phyloP scores from a whole-genome alignment of 2,113 vertebrate species.

The Equus przewalskii region DNA sequence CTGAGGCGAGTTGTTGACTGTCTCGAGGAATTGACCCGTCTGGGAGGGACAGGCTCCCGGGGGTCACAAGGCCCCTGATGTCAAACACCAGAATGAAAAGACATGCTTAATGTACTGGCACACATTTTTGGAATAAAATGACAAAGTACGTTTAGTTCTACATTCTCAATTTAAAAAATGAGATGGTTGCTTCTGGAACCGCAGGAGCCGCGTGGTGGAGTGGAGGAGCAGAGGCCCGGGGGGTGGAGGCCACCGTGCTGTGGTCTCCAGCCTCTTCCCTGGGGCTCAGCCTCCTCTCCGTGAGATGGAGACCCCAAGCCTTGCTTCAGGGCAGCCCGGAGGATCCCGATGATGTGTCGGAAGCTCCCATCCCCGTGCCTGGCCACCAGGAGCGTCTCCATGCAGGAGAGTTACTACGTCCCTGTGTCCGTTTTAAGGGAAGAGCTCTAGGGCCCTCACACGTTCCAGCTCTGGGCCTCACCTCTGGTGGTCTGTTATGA shows the following conservation, averaged over 20 bases:
- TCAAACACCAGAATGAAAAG: neutral
- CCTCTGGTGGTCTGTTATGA: neutral
- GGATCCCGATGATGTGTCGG: neutral
- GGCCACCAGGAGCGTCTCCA: neutral
- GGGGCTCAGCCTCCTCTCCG: neutral
- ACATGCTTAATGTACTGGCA: neutral
- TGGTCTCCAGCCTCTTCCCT: accelerated
- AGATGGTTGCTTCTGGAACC: neutral
- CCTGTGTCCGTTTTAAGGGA: neutral
- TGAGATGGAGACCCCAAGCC: accelerated
- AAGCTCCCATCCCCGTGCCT: neutral
- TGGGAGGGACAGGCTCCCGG: neutral
- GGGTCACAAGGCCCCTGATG: neutral
- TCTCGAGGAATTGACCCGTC: neutral
- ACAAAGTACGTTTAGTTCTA: neutral
- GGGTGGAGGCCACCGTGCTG: accelerated
- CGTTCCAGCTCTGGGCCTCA: neutral
- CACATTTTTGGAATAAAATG: neutral
- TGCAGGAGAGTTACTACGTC: neutral
- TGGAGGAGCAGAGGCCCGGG: neutral
- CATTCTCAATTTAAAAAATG: neutral
- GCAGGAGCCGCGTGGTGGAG: accelerated
- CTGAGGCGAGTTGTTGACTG: neutral
- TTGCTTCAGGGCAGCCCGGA: neutral
- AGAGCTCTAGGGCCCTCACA: neutral